These are phyloP conservation scores for Xiphydria camelus DNA, from an alignment of 2,888 invertebrate genomes.

Conservation along the genomic window DNA sequence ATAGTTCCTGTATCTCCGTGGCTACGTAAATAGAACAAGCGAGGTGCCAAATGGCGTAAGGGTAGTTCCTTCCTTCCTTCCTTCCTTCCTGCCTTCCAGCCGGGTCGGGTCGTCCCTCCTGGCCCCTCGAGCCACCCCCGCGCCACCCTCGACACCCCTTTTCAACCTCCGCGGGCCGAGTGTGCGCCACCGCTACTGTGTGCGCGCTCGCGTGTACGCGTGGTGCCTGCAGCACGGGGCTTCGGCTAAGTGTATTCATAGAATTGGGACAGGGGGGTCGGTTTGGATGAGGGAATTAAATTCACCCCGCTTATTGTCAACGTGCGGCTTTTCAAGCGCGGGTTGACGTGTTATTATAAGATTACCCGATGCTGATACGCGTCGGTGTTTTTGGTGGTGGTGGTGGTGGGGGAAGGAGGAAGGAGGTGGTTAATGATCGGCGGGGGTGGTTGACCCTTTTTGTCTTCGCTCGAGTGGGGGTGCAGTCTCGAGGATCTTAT, in stretches of 20 bases:
- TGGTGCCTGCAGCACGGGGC: conserved; percentile 15
- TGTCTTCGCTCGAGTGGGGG: too few species aligned
- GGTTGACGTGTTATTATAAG: conserved; percentile 29
- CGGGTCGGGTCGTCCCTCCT: background rate
- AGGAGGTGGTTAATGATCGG: too few species aligned
- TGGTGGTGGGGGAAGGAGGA: too few species aligned
- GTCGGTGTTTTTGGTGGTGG: too few species aligned
- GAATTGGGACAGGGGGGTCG: conserved; percentile 35
- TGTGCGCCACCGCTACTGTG: too few species aligned
- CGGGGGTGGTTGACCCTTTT: too few species aligned
- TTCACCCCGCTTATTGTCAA: conserved; percentile 43
- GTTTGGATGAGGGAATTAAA: conserved; percentile 41
- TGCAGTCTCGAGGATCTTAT: too few species aligned
- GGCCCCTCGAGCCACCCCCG: background rate
- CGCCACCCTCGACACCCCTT: background rate
- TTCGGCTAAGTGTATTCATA: conserved; percentile 37
- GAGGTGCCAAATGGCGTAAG: conserved; percentile 38
- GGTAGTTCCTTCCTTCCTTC: conserved; percentile 31
- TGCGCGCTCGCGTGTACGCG: conserved; percentile 3
- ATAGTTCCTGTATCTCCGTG: conserved; percentile 10
- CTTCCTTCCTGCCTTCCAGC: conserved; percentile 9
- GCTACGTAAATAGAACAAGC: conserved; percentile 34
- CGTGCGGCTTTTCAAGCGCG: conserved; percentile 35
- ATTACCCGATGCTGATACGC: conserved; percentile 21
- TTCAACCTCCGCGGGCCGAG: too few species aligned